Evolutionary conservation across 2,888 invertebrate genomes (phyloP), one percentile per base, ranked within the genome.

Genomic region (Calameuta pallipes): DNA sequence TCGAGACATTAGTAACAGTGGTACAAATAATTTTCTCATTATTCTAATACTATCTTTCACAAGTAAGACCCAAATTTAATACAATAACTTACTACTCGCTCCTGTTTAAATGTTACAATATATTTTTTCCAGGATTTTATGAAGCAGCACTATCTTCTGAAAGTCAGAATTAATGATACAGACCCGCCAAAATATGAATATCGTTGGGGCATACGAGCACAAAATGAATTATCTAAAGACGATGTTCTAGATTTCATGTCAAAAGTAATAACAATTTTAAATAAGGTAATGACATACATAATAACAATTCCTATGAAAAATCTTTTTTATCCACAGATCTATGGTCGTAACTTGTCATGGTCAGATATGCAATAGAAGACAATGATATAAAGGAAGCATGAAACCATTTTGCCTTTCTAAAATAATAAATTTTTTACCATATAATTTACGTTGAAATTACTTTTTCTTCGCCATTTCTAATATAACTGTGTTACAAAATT

Each of bases 171-270:
- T n/a, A 92, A 92, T 0, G 92, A 92, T 69, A 90, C 91, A 30
- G 93, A 93, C 15, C 85, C 92, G 15, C 88, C 91, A 0, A 90
- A 89, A 79, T 82, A 89, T 70, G 91, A 92, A 1, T 94, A 93
- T 80, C 89, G 90, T 76, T 94, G 94, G 94, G 94, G 94, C 23
- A 89, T 91, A 68, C 88, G 94, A 70, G 93, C 94, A 0, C 85
- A 87, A 1, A 88, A 92, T 70, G 94, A 94, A 83, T 83, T 94
- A 15, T 91, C 93, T 0, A 92, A 92, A 82, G 87, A 92, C 69
- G 89, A 91, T 33, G 83, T 93, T 3, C 88, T 94, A 15, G 90
- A 93, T 35, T 94, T 94, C 87, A 91, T 94, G 85, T 93, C 93
- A 1, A 87, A 92, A 90, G 94, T 94, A 56, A 56, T 23, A 23